Percentiles rank a stretch among this genome's conserved stretches.
Conservation (phyloP, 2,113 vertebrate species). For the Lontra canadensis region DNA sequence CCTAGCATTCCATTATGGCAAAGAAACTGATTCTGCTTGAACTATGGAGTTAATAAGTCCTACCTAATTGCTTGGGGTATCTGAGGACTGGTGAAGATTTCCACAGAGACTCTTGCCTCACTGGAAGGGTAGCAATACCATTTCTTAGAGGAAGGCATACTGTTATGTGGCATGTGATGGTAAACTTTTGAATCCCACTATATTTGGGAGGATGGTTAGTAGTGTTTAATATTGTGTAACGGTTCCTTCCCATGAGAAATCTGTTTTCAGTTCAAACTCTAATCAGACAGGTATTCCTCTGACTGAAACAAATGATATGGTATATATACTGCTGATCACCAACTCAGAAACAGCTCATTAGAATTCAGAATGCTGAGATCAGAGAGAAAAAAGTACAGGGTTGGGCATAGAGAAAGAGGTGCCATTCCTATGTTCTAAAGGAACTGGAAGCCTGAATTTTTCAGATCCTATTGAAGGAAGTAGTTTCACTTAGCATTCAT, state of each 20-base stretch:
- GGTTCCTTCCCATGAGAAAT: background rate
- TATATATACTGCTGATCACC: background rate
- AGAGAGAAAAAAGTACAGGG: background rate
- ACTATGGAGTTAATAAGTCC: background rate
- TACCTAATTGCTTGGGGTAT: background rate
- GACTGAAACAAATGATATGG: background rate
- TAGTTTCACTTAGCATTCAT: background rate
- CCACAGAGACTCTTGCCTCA: conserved; percentile 7
- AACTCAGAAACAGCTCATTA: background rate
- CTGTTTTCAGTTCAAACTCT: conserved; percentile 39
- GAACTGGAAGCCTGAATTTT: background rate
- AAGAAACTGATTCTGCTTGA: background rate
- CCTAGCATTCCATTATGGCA: background rate
- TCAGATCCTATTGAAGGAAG: background rate
- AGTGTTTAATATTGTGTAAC: background rate
- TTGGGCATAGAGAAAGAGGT: background rate
- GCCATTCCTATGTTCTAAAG: background rate
- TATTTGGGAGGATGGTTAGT: background rate
- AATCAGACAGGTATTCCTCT: conserved; percentile 41
- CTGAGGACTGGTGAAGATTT: conserved; percentile 8
- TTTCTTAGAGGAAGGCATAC: background rate
- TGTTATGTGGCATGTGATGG: background rate
- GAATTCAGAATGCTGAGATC: conserved; percentile 19
- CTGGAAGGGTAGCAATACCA: background rate
- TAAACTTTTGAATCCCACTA: background rate